These are phyloP conservation scores for Spea hammondii DNA, from an alignment of 2,797 vertebrate species.

Conservation along the genomic window DNA sequence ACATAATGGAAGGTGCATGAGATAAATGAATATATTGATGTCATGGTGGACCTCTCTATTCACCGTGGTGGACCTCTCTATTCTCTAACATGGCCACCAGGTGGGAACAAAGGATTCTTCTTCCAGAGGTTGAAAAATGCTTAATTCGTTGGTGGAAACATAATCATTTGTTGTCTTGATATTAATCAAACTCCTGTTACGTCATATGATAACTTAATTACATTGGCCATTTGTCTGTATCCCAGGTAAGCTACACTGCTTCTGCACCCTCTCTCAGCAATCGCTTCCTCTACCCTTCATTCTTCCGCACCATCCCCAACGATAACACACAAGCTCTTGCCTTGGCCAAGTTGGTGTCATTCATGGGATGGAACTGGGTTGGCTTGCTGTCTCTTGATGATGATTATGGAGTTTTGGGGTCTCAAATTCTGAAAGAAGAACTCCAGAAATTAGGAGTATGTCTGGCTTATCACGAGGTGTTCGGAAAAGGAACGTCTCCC, in stretches of 20 bases:
- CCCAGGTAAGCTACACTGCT: conserved; percentile 33
- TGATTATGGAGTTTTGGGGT: conserved; percentile 47
- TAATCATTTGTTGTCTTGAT: too few species aligned
- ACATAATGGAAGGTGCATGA: too few species aligned
- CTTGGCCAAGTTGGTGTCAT: conserved; percentile 7
- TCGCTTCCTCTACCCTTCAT: conserved; percentile 50
- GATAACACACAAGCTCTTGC: background rate
- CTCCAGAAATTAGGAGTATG: conserved; percentile 21
- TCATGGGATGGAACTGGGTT: conserved; percentile 51
- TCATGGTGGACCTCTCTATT: too few species aligned
- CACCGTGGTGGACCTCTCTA: too few species aligned
- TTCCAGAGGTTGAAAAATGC: too few species aligned
- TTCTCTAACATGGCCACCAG: too few species aligned
- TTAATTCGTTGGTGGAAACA: too few species aligned
- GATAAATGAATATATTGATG: too few species aligned
- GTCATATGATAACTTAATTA: background rate
- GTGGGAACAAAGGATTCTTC: too few species aligned
- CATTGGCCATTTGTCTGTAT: background rate
- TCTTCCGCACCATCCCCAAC: conserved; percentile 32
- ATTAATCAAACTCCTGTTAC: too few species aligned
- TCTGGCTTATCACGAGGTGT: conserved; percentile 16
- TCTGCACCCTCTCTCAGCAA: conserved; percentile 36
- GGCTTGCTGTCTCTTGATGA: conserved; percentile 46
- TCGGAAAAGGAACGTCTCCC: conserved; percentile 13
- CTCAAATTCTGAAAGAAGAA: conserved; percentile 15